These are phyloP conservation scores for Leptinotarsa defecta DNA, from an alignment of 1,140 invertebrate species.

Conservation along the genomic window DNA sequence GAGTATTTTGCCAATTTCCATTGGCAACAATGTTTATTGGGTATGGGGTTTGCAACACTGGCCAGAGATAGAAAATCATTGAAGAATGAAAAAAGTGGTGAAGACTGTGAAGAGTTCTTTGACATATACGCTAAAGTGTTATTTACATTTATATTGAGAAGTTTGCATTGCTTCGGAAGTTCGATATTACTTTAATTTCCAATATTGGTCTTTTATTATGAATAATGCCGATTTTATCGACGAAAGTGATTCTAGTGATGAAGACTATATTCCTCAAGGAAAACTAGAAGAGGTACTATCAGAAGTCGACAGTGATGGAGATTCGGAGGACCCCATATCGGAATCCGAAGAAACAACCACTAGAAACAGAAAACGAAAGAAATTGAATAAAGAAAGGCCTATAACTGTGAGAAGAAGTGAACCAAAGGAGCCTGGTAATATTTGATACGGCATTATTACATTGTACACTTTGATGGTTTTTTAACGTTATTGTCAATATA, in stretches of 20 bases:
- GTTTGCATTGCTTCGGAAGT: too few species aligned
- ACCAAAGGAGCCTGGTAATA: neutral
- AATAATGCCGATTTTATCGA: too few species aligned
- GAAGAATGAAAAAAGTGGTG: too few species aligned
- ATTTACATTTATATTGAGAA: too few species aligned
- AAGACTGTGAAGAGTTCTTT: too few species aligned
- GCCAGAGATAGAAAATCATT: too few species aligned
- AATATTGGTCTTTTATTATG: too few species aligned
- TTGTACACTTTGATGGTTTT: neutral
- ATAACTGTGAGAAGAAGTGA: constrained; percentile 15
- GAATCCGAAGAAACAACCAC: constrained; percentile 48
- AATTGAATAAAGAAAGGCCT: constrained; percentile 40
- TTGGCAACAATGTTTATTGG: too few species aligned
- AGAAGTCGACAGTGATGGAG: constrained; percentile 56
- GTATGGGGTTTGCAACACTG: too few species aligned
- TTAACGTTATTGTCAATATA: neutral
- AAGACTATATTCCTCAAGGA: constrained; percentile 59
- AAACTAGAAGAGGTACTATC: constrained; percentile 57
- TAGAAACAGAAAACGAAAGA: constrained; percentile 43
- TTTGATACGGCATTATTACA: neutral
- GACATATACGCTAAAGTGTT: too few species aligned
- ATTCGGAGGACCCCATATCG: constrained; percentile 52
- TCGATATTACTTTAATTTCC: too few species aligned
- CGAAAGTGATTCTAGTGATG: constrained; percentile 57
- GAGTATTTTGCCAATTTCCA: too few species aligned